Percentiles rank a stretch among this genome's conserved stretches.
Evolutionary conservation across 2,797 vertebrate genomes (phyloP).

Genomic region (Bradypodion ventrale): DNA sequence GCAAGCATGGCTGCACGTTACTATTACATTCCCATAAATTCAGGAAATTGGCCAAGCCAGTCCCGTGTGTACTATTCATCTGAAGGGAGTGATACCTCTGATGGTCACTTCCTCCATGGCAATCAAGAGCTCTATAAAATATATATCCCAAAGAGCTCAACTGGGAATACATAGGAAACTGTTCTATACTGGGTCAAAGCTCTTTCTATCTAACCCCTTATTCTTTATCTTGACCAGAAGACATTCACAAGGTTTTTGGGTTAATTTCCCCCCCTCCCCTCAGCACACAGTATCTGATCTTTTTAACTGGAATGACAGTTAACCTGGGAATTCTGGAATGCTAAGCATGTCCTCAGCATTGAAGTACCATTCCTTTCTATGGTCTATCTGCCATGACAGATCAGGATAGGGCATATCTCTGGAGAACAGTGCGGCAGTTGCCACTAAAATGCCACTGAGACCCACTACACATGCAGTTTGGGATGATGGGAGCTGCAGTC

Average conservation of each 20-base stretch:
- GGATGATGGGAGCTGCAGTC: background rate
- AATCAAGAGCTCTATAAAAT: conserved; percentile 52
- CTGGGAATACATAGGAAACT: conserved; percentile 8
- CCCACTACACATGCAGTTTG: background rate
- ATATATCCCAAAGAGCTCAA: conserved; percentile 36
- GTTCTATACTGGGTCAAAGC: too few species aligned
- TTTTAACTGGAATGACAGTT: background rate
- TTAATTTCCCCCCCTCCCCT: background rate
- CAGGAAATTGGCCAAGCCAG: conserved; percentile 42
- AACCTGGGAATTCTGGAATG: background rate
- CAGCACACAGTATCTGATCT: background rate
- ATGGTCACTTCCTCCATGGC: background rate
- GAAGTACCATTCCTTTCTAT: background rate
- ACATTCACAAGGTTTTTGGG: background rate
- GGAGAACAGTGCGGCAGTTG: background rate
- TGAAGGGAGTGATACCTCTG: conserved; percentile 49
- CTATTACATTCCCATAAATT: conserved; percentile 46
- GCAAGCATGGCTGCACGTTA: background rate
- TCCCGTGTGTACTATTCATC: conserved; percentile 35
- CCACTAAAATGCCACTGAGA: too few species aligned
- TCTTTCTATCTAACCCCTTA: background rate
- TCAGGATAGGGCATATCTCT: background rate
- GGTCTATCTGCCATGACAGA: background rate
- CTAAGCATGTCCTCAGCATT: background rate
- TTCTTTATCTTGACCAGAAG: background rate